Conservation (phyloP, 2,888 invertebrate species). For the Xylota sylvarum region DNA sequence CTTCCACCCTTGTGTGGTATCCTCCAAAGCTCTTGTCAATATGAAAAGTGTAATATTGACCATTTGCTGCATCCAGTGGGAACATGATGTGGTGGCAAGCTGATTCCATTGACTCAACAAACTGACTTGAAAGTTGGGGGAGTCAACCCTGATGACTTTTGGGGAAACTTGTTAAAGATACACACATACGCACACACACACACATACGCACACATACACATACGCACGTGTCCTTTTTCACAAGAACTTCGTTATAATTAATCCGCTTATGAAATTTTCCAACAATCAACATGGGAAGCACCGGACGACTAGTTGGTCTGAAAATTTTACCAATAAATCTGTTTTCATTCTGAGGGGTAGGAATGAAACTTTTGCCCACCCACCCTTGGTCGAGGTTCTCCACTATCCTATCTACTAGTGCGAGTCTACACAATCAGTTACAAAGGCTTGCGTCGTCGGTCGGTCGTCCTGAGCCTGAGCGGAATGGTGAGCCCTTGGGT, state of each 20-base stretch:
- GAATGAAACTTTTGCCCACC: constrained; percentile 47
- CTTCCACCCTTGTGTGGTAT: constrained; percentile 9
- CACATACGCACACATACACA: no score
- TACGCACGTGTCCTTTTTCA: constrained; percentile 33
- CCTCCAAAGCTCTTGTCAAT: constrained; percentile 41
- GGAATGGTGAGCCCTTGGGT: constrained; percentile 49
- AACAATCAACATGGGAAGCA: constrained; percentile 69
- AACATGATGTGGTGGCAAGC: background rate
- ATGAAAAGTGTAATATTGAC: constrained; percentile 47
- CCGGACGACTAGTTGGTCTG: constrained; percentile 48
- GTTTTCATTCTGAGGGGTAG: constrained; percentile 60
- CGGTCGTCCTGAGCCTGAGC: constrained; percentile 22
- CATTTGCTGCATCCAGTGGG: constrained; percentile 13
- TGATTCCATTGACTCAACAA: constrained; percentile 18
- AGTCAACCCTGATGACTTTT: constrained; percentile 37
- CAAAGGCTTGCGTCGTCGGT: constrained; percentile 53
- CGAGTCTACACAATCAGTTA: constrained; percentile 40
- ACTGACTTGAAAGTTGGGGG: constrained; percentile 34
- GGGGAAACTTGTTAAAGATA: constrained; percentile 34
- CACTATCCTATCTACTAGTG: background rate
- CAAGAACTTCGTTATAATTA: constrained; percentile 73
- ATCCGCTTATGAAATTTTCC: constrained; percentile 76
- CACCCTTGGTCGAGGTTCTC: background rate
- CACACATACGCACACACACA: background rate
- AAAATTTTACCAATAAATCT: constrained; percentile 74